A percentile compares a stretch with the other conserved stretches of the same genome.
Conservation (phyloP, 2,797 vertebrate genomes). For the Sebastes kiyomatsui region DNA sequence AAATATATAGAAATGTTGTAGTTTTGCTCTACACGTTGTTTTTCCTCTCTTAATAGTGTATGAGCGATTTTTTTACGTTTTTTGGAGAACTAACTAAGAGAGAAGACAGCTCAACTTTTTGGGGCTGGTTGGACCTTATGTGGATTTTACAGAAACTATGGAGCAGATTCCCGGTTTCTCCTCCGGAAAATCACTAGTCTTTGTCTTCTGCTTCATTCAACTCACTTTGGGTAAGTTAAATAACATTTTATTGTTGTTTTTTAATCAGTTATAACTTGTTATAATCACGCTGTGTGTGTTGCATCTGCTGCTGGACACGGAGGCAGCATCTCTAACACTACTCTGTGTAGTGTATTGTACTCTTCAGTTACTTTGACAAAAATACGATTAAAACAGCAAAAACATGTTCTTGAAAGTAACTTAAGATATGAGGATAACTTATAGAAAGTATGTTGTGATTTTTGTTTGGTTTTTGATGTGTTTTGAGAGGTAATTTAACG, state of each 20-base stretch:
- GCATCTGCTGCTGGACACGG: too few species aligned
- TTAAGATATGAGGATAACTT: neutral
- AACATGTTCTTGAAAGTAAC: neutral
- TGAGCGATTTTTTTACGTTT: constrained; percentile 11
- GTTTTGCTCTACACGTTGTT: neutral
- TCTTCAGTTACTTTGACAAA: neutral
- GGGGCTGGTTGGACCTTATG: constrained; percentile 83
- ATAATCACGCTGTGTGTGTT: neutral
- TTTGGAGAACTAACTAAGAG: constrained; percentile 57
- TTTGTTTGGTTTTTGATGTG: neutral
- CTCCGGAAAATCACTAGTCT: constrained; percentile 74
- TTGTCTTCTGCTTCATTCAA: constrained; percentile 72
- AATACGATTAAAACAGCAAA: neutral
- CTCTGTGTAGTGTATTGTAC: too few species aligned
- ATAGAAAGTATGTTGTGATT: neutral
- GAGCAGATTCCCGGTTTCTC: constrained; percentile 79
- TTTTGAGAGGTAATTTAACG: neutral
- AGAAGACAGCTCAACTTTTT: constrained; percentile 77
- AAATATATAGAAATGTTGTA: constrained; percentile 11
- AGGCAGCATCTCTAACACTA: too few species aligned
- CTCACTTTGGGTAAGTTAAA: constrained; percentile 78
- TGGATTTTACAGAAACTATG: constrained; percentile 86
- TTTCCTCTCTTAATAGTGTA: neutral
- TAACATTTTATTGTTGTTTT: neutral
- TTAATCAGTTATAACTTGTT: neutral